Evolutionary conservation across 2,888 invertebrate genomes (phyloP), one percentile per base, ranked within the genome.

Genomic region (Cheilosia scutellata): DNA sequence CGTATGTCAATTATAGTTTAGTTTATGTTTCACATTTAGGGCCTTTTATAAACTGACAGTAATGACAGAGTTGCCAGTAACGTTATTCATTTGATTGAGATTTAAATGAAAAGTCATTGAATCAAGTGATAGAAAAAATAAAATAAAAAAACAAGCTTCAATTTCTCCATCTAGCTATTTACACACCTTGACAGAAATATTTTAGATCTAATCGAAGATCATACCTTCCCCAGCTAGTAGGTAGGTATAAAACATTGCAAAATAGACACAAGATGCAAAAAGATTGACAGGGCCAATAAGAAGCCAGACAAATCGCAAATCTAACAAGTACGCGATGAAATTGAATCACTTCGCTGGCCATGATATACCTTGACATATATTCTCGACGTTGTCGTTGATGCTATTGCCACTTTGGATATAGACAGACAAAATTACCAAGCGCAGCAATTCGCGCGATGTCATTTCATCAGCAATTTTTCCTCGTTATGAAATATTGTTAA

Each of bases 301-400:
- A 86, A 80, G 82, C 86, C 86, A 80, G 66, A 86, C 76, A 80
- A 86, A 86, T 76, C 44, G 44, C 25, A 40, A 65, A 65, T 66
- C 63, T 40, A 65, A 71, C 80, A 83, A 83, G 68, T 74, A 37
- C 70, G 66, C 76, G 42, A 29, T 82, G 87, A 87, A 87, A 87
- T 77, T 70, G 63, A 76, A 82, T 63, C 77, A 70, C 74, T 63
- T 37, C 25, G 60, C 20, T 75, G 62, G 51, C 66, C 78, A 78
- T 60, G 62, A 77, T 65, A 58, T 75, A 58, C 84, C 80, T 80
- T 84, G 84, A 80, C 86, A 86, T 82, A 76, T 76, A 82, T 86
- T 82, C 68, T 82, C 82, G 40, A 71, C 76, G 80, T 68, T 70
- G 40, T 66, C 76, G 80, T 68, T 70, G 70, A 47, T 25, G 33